phyloP scores from a whole-genome alignment of 2,113 vertebrate genomes.

The Protobothrops mucrosquamatus region DNA sequence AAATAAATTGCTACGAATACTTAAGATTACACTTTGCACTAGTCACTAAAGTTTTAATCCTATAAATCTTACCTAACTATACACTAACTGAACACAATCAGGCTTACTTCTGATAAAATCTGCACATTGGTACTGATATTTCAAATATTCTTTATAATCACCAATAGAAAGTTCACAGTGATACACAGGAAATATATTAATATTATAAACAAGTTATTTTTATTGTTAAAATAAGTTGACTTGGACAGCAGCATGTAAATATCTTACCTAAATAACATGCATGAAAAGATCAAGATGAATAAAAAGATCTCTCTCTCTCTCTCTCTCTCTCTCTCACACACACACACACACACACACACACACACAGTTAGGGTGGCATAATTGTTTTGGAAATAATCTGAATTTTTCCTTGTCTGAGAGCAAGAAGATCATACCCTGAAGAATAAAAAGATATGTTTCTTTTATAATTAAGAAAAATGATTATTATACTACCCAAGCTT shows the following conservation, averaged over 20 bases:
- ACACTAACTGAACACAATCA: not conserved
- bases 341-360: no score
- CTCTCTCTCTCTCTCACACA: no score
- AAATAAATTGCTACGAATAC: not conserved
- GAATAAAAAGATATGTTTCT: not conserved
- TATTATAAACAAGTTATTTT: not conserved
- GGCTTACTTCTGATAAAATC: not conserved
- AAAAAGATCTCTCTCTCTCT: not conserved
- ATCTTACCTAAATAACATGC: not conserved
- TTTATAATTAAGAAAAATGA: not conserved
- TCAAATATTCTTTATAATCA: not conserved
- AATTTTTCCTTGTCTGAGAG: not conserved
- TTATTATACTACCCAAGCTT: not conserved
- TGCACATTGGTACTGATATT: not conserved
- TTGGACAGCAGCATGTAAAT: not conserved
- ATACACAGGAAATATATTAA: not conserved
- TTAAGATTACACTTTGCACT: not conserved
- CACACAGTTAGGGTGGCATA: not conserved
- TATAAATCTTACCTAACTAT: not conserved
- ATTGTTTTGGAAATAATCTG: not conserved
- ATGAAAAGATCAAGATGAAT: not conserved
- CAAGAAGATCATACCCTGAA: not conserved
- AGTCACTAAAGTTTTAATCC: not conserved
- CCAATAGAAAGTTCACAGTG: not conserved
- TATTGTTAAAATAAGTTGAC: not conserved